phyloP scores from a whole-genome alignment of 2,797 vertebrate species.

The Falco columbarius region DNA sequence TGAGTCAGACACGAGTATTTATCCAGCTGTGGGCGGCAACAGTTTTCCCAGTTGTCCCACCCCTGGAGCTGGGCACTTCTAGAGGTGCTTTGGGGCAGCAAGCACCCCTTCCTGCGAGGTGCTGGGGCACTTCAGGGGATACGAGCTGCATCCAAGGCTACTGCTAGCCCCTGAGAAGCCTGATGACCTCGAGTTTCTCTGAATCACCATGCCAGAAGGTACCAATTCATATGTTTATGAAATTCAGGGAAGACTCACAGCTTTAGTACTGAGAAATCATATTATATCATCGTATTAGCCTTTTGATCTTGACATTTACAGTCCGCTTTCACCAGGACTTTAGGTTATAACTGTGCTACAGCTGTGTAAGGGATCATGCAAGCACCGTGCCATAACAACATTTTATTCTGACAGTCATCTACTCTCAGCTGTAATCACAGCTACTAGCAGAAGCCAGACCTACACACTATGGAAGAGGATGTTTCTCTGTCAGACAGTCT shows the following conservation, averaged over 20 bases:
- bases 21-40: neutral
- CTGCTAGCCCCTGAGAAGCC: neutral
- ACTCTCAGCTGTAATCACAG: neutral
- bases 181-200: neutral
- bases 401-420: conserved; percentile 10
- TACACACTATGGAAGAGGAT: neutral
- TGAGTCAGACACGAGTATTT: neutral
- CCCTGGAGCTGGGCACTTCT: neutral
- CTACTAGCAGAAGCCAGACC: neutral
- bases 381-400: neutral
- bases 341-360: neutral
- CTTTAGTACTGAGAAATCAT: neutral
- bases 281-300: neutral
- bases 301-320: neutral
- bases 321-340: neutral
- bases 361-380: neutral
- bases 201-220: neutral
- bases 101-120: neutral
- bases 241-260: neutral
- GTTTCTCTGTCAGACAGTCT: neutral
- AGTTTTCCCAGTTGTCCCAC: neutral
- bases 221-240: neutral
- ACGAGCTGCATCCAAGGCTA: neutral
- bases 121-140: neutral
- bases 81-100: neutral